phyloP scores from a whole-genome alignment of 2,113 vertebrate genomes.

The Equus przewalskii region DNA sequence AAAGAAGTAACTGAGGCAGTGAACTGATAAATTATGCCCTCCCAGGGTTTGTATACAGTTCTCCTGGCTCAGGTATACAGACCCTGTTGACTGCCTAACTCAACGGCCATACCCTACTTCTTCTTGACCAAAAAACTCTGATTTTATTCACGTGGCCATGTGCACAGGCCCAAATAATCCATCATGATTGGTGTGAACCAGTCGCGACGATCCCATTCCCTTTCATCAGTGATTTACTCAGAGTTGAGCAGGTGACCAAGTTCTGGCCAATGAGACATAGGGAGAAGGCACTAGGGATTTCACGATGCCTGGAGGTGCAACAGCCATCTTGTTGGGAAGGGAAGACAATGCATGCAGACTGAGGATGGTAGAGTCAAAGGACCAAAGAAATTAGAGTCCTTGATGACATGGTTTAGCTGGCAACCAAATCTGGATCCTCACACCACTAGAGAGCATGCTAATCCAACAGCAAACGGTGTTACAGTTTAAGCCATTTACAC shows the following conservation, averaged over 20 bases:
- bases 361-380: not conserved
- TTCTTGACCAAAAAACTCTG: not conserved
- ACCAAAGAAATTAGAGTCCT: not conserved
- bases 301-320: not conserved
- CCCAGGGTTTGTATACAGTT: not conserved
- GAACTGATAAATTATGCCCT: not conserved
- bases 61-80: not conserved
- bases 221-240: conserved; percentile 8
- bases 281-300: not conserved
- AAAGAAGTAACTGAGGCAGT: not conserved
- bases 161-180: not conserved
- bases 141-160: not conserved
- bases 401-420: not conserved
- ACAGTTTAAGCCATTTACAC: not conserved
- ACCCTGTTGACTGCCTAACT: not conserved
- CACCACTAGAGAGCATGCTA: not conserved
- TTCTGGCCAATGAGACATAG: not conserved
- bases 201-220: not conserved
- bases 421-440: not conserved
- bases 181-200: not conserved
- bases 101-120: not conserved
- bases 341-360: not conserved
- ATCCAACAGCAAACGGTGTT: not conserved
- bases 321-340: not conserved
- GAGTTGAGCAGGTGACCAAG: not conserved